Percentiles rank a stretch among this genome's conserved stretches.
These are phyloP conservation scores for Orchestia grillus DNA, from an alignment of 1,140 invertebrate species.

Conservation along the genomic window DNA sequence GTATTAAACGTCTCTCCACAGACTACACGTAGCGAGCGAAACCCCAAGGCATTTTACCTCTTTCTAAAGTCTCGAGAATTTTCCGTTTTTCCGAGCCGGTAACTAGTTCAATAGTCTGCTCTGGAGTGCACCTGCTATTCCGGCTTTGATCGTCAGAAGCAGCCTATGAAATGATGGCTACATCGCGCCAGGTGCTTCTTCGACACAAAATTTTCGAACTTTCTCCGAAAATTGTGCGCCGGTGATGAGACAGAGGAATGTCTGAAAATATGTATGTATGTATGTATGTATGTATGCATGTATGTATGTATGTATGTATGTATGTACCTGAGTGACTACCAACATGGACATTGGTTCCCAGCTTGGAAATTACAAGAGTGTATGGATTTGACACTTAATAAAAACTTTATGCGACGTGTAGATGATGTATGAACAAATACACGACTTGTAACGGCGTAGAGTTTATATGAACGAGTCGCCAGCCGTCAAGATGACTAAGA, in stretches of 20 bases:
- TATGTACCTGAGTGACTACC: neutral
- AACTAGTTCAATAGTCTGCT: conserved; percentile 18
- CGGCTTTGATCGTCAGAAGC: conserved; percentile 17
- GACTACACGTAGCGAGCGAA: neutral
- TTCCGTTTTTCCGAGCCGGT: neutral
- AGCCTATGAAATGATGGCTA: neutral
- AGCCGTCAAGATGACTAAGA: too few relatives aligned
- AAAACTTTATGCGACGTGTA: too few relatives aligned
- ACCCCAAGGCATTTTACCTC: neutral
- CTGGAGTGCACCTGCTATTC: conserved; percentile 17
- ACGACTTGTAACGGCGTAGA: too few relatives aligned
- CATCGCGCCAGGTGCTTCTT: neutral
- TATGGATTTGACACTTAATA: too few relatives aligned
- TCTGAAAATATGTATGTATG: neutral
- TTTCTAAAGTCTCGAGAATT: neutral
- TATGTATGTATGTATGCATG: too few relatives aligned
- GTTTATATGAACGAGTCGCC: too few relatives aligned
- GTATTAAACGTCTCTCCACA: neutral
- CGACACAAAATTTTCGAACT: neutral
- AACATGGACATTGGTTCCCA: neutral
- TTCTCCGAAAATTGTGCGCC: neutral
- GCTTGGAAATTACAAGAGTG: neutral
- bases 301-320: too few relatives aligned
- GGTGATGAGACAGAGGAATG: neutral
- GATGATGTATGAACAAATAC: too few relatives aligned